Evolutionary conservation across 2,888 invertebrate genomes (phyloP).

Genomic region (Hirtodrosophila trivittata): DNA sequence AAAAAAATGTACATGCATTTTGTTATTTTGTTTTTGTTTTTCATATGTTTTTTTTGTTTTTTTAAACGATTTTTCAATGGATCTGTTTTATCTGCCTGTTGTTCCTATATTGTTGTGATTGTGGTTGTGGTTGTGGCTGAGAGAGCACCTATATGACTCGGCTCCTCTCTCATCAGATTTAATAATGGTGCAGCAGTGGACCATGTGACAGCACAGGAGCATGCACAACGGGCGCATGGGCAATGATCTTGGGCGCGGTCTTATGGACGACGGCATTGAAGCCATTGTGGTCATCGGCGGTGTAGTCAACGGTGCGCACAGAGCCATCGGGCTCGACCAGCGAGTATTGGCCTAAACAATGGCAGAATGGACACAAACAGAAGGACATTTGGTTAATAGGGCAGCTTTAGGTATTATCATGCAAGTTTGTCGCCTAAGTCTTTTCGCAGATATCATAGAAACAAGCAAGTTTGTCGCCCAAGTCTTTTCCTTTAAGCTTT

Average conservation of each 20-base stretch:
- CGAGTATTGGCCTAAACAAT: constrained; percentile 85
- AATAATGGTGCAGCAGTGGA: constrained; percentile 83
- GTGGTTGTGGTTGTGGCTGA: constrained; percentile 26
- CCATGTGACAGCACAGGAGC: constrained; percentile 84
- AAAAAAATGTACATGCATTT: constrained; percentile 51
- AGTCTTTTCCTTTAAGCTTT: neutral
- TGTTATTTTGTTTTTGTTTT: constrained; percentile 26
- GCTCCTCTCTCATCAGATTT: constrained; percentile 52
- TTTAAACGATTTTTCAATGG: constrained; percentile 42
- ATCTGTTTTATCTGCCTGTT: constrained; percentile 60
- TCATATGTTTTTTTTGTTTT: constrained; percentile 1
- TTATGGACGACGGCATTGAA: constrained; percentile 89
- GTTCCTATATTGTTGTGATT: constrained; percentile 58
- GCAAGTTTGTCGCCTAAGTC: constrained; percentile 10
- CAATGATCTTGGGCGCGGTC: constrained; percentile 85
- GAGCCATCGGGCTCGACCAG: constrained; percentile 85
- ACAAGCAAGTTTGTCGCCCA: constrained; percentile 15
- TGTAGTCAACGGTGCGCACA: constrained; percentile 86
- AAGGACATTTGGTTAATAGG: too few relatives aligned
- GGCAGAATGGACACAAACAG: neutral
- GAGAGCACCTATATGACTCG: constrained; percentile 73
- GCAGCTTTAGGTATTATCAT: too few relatives aligned
- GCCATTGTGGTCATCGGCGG: constrained; percentile 89
- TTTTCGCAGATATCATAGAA: constrained; percentile 1
- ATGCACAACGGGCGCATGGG: constrained; percentile 79